Base-by-base conservation (phyloP, 2,888 invertebrate species). In the Schrankia costaestrigalis region DNA sequence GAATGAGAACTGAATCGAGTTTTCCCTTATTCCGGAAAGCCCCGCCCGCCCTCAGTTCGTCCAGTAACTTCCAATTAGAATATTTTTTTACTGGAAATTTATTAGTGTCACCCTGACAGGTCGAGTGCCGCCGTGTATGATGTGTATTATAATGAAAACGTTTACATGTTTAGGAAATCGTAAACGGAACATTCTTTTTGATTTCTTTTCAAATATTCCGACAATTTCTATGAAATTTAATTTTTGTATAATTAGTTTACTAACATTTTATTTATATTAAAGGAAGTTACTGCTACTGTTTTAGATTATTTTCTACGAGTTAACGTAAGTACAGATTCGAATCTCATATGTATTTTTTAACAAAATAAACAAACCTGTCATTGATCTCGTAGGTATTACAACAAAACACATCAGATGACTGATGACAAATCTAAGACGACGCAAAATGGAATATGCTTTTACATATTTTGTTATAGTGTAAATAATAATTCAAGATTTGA, bases 1-100 rank as follows among this genome's bases (percentile, higher is more conserved):
- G 77, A 77, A 63, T 78, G 77, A 30, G 47, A 41, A 34, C 29
- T 48, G 55, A 60, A 38, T 31, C 37, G 51, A 49, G 54, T 61
- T 79, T 77, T 77, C 74, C 63, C 58, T 46, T 54, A 41, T 63
- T 54, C 63, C 73, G 83, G 70, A 80, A 84, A 79, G 56, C 58
- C 67, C 71, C 72, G 71, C 72, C 73, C 75, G 73, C 71, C 66
- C 53, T 60, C 26, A 22, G 28, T 48, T n/a, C 72, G 74, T 79
- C 78, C 75, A 71, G 59, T 60, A 40, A 58, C 53, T 50, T 59
- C 56, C 65, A 70, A 72, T 64, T 71, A 64, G 70, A 63, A 59
- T 59, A 61, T 46, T 48, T 61, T 62, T 60, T 71, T 56, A 67
- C 62, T 54, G 57, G 71, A 74, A 72, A 57, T 46, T 54, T 67